Evolutionary conservation across 2,113 vertebrate genomes (phyloP), one percentile per base, ranked within the genome.

Genomic region (Cochlearius cochlearius): DNA sequence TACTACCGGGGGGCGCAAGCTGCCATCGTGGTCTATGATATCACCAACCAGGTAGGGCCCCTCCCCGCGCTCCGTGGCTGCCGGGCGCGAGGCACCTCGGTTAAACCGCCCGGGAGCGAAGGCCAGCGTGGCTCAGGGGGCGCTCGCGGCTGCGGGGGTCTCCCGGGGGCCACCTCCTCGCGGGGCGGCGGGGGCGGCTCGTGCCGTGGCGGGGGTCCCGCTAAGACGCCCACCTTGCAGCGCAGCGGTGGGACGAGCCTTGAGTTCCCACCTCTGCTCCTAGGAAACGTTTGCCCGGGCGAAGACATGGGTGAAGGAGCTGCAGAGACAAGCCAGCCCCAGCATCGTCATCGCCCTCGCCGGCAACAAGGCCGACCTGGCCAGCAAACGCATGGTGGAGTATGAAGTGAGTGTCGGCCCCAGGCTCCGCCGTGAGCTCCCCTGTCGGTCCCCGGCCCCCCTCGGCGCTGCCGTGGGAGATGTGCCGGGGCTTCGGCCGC

Each of bases 261-360:
- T 15, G 38, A 72, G n/a, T 86, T 85, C 23, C 45, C 79, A 8
- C 43, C 18, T 93, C 64, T 85, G 93, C 94, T 82, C 56, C 29
- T 59, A 98, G 98, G 98, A 98, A 93, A 98, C 98, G 0, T 98
- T 98, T 60, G 98, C 98, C 5, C 96, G 98, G 93, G 98, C 98
- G 0, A 98, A 98, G 96, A 98, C 98, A 86, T 98, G 98, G 98
- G 98, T 98, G 88, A 98, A 98, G 87, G 98, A 99, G 90, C 97
- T 98, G 41, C 98, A 98, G 94, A 93, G 98, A 69, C 98, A 98
- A 92, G 98, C 98, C 56, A 98, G 98, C 89, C 98, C 98, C 80
- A 98, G 97, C 96, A 98, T 98, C 47, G 98, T 98, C 47, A 98
- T 98, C 32, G 98, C 98, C 50, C 92, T 98, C 39, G 98, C 98